These are phyloP conservation scores for Camponotus pennsylvanicus DNA, from an alignment of 1,140 invertebrate genomes.

Conservation along the genomic window DNA sequence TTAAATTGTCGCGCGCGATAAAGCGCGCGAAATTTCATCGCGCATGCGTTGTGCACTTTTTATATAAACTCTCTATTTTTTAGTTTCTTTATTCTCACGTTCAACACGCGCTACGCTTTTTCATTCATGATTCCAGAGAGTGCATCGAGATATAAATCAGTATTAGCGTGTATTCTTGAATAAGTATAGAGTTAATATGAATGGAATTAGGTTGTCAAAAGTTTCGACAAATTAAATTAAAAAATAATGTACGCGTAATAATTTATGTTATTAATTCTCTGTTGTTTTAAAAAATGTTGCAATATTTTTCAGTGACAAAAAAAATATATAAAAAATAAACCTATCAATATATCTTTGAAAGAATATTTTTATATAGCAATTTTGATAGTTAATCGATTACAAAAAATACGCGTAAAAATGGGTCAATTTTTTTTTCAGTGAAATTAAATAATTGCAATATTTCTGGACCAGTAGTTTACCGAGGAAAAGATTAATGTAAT, in stretches of 20 bases:
- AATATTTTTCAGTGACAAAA: not conserved
- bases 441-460: slow-evolving; percentile 27
- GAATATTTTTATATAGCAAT: slow-evolving; percentile 2
- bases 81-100: not conserved
- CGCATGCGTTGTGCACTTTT: no score
- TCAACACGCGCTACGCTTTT: not conserved
- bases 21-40: not conserved
- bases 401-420: slow-evolving; percentile 18
- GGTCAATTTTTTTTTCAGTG: not conserved
- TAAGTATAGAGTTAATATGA: not conserved
- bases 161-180: not conserved
- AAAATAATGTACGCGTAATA: not conserved
- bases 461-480: not conserved
- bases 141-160: not conserved
- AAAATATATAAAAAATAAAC: not conserved
- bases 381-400: not conserved
- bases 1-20: slow-evolving; percentile 26
- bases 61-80: no score
- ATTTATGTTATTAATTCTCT: not conserved
- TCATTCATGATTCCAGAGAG: not conserved
- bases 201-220: not conserved
- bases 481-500: not conserved
- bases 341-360: not conserved
- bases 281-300: not conserved
- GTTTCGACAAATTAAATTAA: not conserved